Base-by-base conservation (phyloP, 2,113 vertebrate species). In the Albula goreensis region DNA sequence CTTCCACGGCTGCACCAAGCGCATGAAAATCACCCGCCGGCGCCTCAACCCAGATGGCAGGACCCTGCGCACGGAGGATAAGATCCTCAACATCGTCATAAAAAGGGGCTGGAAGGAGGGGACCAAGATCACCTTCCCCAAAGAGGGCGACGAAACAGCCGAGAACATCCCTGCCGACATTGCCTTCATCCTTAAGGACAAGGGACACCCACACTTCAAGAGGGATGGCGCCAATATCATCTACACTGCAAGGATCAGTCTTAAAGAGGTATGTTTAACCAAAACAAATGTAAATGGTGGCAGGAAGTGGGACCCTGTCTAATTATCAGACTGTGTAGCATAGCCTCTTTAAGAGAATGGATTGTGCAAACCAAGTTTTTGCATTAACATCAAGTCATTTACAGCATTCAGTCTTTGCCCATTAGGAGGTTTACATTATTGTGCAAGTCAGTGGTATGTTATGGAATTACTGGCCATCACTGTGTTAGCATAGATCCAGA, bases 121-220 rank as follows among this genome's bases (percentile, higher is more conserved):
- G 87, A 99, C 98, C 93, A 99, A 99, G 94, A 99, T 99, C 95
- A 99, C 98, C 57, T 99, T 99, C 91, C 98, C 98, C 84, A 99
- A 97, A 89, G 98, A 99, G 90, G 98, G 98, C 0, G 97, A 99
- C 0, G 97, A 99, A 92, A 98, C 97, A 1, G 97, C 97, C 0
- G 97, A 98, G 93, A 99, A 99, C 94, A 99, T 99, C 96, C 98
- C 98, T 7, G 98, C 98, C 0, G 98, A 99, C 91, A 97, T 99
- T 0, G 96, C 98, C 89, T 99, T 99, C 88, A 95, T 99, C 87
- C 96, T 99, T 51, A 99, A 97, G 92, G 98, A 99, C 94, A 99
- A 98, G 91, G 97, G 98, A 4, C 98, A 99, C 15, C 92, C 90
- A 0, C 97, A 98, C 94, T 99, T 99, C 94, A 97, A 96, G 91